Evolutionary conservation across 2,797 vertebrate species (phyloP).

Genomic region (Antennarius maculatus): DNA sequence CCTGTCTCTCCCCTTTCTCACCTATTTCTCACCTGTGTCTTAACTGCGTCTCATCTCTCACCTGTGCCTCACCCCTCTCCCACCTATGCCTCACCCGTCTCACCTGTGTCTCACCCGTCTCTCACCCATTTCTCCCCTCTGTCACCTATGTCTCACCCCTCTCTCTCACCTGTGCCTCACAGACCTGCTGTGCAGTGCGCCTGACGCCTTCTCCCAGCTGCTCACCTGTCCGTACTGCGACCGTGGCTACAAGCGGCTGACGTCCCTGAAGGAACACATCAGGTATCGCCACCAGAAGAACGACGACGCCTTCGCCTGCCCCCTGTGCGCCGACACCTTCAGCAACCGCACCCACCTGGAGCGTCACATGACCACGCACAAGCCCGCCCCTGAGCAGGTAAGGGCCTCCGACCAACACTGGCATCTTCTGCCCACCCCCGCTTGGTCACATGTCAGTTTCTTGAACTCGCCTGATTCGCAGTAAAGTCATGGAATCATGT

Average conservation of each 20-base stretch:
- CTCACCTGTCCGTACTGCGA: conserved; percentile 99
- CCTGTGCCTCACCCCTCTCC: conserved; percentile 64
- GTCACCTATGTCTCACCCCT: conserved; percentile 42
- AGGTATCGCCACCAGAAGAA: conserved; percentile 99
- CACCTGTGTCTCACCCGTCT: too few relatives aligned
- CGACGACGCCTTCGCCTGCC: conserved; percentile 99
- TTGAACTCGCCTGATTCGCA: neutral
- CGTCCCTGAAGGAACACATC: conserved; percentile 99
- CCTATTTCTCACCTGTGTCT: too few relatives aligned
- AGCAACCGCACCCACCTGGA: conserved; percentile 99
- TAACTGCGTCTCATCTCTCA: too few relatives aligned
- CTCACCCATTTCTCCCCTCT: conserved; percentile 57
- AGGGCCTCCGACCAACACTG: conserved; percentile 78
- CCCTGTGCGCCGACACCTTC: conserved; percentile 99
- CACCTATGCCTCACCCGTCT: conserved; percentile 25
- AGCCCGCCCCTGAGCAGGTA: conserved; percentile 99
- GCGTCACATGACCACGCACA: conserved; percentile 99
- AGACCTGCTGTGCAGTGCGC: conserved; percentile 99
- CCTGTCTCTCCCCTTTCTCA: neutral
- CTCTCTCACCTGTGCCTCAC: conserved; percentile 5
- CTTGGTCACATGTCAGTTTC: too few relatives aligned
- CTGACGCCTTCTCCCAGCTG: conserved; percentile 99
- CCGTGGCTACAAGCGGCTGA: conserved; percentile 99
- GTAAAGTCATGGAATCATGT: neutral
- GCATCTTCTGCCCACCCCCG: neutral